phyloP scores from a whole-genome alignment of 2,113 vertebrate genomes.

The cat (Felis catus) region F.catus_Fca126_mat1.0 CM031415.1:172225001-172225500 shows the following conservation, averaged over 20 bases:
- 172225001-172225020: background rate
- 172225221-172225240: background rate
- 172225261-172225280: background rate
- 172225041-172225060: background rate
- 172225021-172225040: background rate
- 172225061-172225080: slow-evolving; percentile 7
- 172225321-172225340: background rate
- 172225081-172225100: slow-evolving; percentile 39
- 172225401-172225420: background rate
- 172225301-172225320: background rate
- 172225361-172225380: background rate
- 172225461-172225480: background rate
- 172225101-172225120: background rate
- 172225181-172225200: background rate
- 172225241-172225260: slow-evolving; percentile 8
- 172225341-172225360: background rate
- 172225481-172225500: background rate
- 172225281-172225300: slow-evolving; percentile 40
- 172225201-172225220: background rate
- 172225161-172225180: background rate
- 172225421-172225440: background rate
- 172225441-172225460: background rate
- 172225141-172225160: background rate
- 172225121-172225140: too few species aligned
- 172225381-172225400: background rate